A percentile compares a stretch with the other conserved stretches of the same genome.
phyloP scores from a whole-genome alignment of 2,113 vertebrate genomes.

The Python bivittatus region DNA sequence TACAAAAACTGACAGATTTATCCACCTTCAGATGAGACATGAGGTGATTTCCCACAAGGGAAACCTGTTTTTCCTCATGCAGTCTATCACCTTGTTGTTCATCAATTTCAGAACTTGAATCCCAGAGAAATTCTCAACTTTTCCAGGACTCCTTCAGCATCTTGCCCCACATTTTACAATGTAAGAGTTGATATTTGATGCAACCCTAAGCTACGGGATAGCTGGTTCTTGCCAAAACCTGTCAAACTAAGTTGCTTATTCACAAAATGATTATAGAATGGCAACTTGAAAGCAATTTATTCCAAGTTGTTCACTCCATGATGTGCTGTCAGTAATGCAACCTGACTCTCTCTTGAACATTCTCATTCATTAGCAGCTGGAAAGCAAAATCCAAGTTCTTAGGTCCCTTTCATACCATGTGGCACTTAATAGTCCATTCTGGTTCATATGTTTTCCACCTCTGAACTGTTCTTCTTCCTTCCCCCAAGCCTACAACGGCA shows the following conservation, averaged over 20 bases:
- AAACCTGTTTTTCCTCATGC: background rate
- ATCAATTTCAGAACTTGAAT: background rate
- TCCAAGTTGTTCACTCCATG: conserved; percentile 35
- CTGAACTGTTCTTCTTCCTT: background rate
- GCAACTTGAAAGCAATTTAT: conserved; percentile 40
- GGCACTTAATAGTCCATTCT: conserved; percentile 47
- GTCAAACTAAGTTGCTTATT: conserved; percentile 55
- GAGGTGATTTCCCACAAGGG: background rate
- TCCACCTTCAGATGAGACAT: background rate
- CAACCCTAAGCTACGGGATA: conserved; percentile 46
- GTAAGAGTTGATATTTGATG: conserved; percentile 55
- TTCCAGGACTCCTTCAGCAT: background rate
- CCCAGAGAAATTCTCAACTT: background rate
- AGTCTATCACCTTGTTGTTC: background rate
- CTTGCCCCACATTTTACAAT: background rate
- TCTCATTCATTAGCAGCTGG: conserved; percentile 33
- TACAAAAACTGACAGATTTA: background rate
- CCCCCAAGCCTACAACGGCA: background rate
- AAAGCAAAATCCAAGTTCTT: conserved; percentile 29
- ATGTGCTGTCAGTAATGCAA: conserved; percentile 35
- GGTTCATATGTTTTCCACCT: background rate
- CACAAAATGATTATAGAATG: conserved; percentile 40
- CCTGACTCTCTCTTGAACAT: conserved; percentile 24
- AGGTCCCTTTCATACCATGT: conserved; percentile 24
- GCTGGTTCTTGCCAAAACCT: conserved; percentile 57